Conservation (phyloP, 1,140 invertebrate genomes). For the Gonioctena quinquepunctata region DNA sequence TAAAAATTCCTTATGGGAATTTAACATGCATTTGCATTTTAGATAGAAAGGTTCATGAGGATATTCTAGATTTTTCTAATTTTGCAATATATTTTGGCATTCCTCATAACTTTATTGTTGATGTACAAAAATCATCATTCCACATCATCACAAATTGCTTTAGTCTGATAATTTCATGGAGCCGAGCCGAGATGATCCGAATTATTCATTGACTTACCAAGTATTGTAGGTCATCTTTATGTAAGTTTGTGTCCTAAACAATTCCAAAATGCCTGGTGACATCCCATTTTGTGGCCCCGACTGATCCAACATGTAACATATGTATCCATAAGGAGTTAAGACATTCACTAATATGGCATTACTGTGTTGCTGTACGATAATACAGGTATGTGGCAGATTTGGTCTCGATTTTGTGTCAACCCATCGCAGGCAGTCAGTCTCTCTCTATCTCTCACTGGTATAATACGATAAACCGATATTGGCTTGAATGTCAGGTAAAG, state of each 20-base stretch:
- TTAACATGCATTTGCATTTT: too few species aligned
- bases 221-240: constrained; percentile 1
- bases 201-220: neutral
- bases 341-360: constrained; percentile 50
- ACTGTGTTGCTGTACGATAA: constrained; percentile 52
- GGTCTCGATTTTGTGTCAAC: constrained; percentile 31
- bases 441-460: too few species aligned
- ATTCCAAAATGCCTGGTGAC: constrained; percentile 32
- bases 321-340: constrained; percentile 12
- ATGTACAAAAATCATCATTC: too few species aligned
- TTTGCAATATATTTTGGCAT: too few species aligned
- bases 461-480: constrained; percentile 28
- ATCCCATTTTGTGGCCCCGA: constrained; percentile 32
- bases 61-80: too few species aligned
- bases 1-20: too few species aligned
- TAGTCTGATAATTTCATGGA: too few species aligned
- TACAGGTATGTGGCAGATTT: constrained; percentile 49
- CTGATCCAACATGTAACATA: neutral
- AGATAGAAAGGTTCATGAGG: too few species aligned
- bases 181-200: too few species aligned
- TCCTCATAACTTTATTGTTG: too few species aligned
- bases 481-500: constrained; percentile 49
- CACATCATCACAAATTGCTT: too few species aligned
- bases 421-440: constrained; percentile 32
- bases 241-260: neutral